phyloP scores from a whole-genome alignment of 2,888 invertebrate genomes.

The Hydrotaea cyrtoneurina region DNA sequence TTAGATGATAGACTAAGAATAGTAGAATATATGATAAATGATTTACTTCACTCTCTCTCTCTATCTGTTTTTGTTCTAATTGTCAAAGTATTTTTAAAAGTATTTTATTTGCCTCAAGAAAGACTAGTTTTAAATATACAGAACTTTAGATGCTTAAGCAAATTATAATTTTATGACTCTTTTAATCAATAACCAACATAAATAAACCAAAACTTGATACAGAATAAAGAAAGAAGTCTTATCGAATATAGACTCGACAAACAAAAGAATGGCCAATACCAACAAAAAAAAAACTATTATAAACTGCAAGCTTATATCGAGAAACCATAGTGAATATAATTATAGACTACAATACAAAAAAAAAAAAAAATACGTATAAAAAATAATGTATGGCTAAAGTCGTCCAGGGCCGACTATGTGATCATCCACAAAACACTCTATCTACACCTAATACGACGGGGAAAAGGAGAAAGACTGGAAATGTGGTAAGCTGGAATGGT shows the following conservation, averaged over 20 bases:
- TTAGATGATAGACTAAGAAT: neutral
- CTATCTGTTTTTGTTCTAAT: constrained; percentile 7
- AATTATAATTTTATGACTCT: constrained; percentile 24
- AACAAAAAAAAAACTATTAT: neutral
- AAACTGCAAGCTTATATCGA: no score
- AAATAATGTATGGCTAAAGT: no score
- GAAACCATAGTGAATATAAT: no score
- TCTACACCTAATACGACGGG: no score
- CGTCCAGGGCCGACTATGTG: no score
- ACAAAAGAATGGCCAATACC: neutral
- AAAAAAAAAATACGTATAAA: no score
- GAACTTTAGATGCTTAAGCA: constrained; percentile 26
- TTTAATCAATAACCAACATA: neutral
- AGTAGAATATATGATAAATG: neutral
- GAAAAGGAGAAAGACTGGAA: no score
- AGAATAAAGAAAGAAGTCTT: neutral
- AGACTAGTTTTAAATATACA: constrained; percentile 44
- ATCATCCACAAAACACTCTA: no score
- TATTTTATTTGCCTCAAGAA: constrained; percentile 48
- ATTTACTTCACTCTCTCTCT: neutral
- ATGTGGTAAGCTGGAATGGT: no score
- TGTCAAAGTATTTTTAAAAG: constrained; percentile 38
- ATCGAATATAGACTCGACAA: neutral
- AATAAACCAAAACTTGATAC: neutral
- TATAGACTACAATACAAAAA: no score